Conservation (phyloP, 2,888 invertebrate genomes). For the Chironomus tentans region DNA sequence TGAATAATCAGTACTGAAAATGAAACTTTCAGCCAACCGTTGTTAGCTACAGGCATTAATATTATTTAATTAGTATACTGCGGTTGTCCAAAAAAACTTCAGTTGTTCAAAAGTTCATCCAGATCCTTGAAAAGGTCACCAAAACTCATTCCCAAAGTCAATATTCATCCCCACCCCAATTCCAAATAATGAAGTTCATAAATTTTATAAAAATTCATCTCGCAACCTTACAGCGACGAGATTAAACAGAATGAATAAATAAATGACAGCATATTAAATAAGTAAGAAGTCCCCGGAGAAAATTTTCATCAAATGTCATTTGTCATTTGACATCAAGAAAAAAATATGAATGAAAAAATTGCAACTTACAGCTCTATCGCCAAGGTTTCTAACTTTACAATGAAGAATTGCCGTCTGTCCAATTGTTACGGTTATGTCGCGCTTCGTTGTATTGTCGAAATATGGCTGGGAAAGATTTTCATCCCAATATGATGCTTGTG, state of each 20-base stretch:
- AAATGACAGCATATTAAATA: not conserved
- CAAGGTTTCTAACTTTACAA: conserved; percentile 77
- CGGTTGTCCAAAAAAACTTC: too few species aligned
- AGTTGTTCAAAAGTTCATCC: too few species aligned
- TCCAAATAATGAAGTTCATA: not conserved
- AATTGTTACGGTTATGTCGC: conserved; percentile 77
- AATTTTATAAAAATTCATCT: not conserved
- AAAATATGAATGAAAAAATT: not conserved
- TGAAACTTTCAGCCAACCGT: too few species aligned
- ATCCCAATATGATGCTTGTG: conserved; percentile 35
- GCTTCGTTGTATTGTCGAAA: conserved; percentile 78
- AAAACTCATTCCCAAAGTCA: too few species aligned
- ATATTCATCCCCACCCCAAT: too few species aligned
- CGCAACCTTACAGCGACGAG: too few species aligned
- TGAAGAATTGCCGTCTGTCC: conserved; percentile 79
- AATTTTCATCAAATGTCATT: not conserved
- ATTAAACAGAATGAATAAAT: not conserved
- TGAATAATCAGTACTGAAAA: too few species aligned
- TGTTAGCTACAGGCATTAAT: too few species aligned
- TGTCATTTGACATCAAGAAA: not conserved
- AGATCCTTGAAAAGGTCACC: too few species aligned
- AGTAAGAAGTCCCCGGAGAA: not conserved
- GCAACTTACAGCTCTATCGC: conserved; percentile 77
- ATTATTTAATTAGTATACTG: too few species aligned
- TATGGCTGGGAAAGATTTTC: conserved; percentile 73